Conservation (phyloP, 2,113 vertebrate genomes). For the Dolichotis patagonum region DNA sequence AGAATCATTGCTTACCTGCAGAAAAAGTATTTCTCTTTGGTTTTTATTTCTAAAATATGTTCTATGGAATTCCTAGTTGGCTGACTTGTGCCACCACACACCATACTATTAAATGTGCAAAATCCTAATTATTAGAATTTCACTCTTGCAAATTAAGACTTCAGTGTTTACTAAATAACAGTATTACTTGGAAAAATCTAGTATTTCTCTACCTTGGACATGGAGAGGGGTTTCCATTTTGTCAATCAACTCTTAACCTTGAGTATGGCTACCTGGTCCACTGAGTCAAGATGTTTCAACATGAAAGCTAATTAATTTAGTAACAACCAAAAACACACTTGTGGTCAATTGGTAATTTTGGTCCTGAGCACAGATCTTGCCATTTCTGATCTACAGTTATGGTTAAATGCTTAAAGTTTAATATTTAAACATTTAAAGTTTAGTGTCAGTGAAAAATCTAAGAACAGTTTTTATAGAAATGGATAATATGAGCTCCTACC, state of each 20-base stretch:
- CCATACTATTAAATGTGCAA: background rate
- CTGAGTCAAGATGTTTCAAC: background rate
- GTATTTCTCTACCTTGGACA: background rate
- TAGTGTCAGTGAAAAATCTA: background rate
- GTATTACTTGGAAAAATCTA: background rate
- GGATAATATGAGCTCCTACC: background rate
- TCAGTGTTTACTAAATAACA: background rate
- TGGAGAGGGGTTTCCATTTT: background rate
- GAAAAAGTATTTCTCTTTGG: background rate
- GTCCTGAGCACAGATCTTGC: background rate
- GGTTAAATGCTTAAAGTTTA: background rate
- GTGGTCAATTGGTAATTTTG: background rate
- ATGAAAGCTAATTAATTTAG: background rate
- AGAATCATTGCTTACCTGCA: background rate
- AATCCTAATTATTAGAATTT: conserved; percentile 9
- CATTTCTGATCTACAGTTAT: background rate
- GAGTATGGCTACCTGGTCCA: background rate
- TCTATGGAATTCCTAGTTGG: background rate
- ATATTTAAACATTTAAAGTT: background rate
- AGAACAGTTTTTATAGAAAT: background rate
- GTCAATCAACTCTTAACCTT: background rate
- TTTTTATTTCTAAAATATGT: background rate
- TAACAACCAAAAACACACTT: background rate
- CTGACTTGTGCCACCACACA: background rate
- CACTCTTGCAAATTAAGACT: background rate